Evolutionary conservation across 2,888 invertebrate species (phyloP).

Genomic region (Chelonus formosanus): DNA sequence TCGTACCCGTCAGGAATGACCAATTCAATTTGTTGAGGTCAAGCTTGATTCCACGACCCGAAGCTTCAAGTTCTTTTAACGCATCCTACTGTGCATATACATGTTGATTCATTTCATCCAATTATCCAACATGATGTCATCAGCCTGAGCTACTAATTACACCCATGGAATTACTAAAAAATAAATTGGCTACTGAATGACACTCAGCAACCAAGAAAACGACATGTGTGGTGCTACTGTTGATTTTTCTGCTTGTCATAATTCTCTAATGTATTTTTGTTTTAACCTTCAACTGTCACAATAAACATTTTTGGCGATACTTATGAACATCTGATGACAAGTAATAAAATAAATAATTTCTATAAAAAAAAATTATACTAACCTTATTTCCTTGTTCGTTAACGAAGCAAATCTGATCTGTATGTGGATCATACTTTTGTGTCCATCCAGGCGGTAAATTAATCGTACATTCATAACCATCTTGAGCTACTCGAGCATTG

Average conservation of each 20-base stretch:
- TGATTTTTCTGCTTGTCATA: conserved; percentile 22
- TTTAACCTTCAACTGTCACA: conserved; percentile 19
- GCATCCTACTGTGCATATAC: conserved; percentile 37
- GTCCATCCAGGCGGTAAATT: conserved; percentile 66
- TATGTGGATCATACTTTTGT: conserved; percentile 59
- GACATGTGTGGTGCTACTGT: conserved; percentile 11
- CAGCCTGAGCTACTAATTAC: conserved; percentile 40
- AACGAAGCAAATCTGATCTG: conserved; percentile 66
- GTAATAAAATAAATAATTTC: not conserved
- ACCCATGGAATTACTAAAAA: conserved; percentile 40
- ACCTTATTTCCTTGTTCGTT: conserved; percentile 68
- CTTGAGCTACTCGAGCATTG: conserved; percentile 35
- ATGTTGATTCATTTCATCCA: conserved; percentile 40
- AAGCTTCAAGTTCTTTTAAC: conserved; percentile 22
- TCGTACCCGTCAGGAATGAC: conserved; percentile 32
- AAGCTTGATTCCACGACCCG: conserved; percentile 42
- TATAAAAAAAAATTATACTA: conserved; percentile 31
- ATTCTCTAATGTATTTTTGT: conserved; percentile 30
- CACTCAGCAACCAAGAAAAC: not conserved
- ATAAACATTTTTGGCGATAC: conserved; percentile 25
- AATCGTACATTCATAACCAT: conserved; percentile 46
- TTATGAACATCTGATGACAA: no score
- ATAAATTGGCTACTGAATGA: conserved; percentile 31
- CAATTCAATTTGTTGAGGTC: conserved; percentile 42
- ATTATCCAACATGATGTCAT: conserved; percentile 45